Evolutionary conservation across 1,140 invertebrate species (phyloP), one percentile per base, ranked within the genome.

Genomic region (Achroia grisella): DNA sequence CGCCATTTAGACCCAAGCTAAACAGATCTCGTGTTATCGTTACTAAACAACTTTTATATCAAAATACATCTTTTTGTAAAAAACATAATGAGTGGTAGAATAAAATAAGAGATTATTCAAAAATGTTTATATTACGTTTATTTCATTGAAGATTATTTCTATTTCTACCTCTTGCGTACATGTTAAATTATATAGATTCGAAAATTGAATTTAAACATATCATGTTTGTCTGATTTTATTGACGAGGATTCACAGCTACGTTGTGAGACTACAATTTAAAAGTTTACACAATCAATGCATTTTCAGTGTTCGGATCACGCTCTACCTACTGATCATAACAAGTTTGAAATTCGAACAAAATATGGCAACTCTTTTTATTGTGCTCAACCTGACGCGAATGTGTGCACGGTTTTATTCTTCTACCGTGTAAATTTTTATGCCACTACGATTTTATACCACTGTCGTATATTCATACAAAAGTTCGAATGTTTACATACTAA

Each of bases 361-460:
- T 68, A 71, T 71, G 56, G 54, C 54, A 44, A 53, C 50, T 71
- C 47, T 54, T 65, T 71, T 71, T 71, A 71, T 67, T 62, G 52
- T 61, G 32, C 43, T 42, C 39, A 23, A 23, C 17, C 17, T 23
- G 17, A 23, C 17, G 17, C 17, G 53, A 39, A 50, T 56, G 46
- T 55, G 44, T 47, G 39, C 46, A 39, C 52, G 41, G 23, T 63
- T 64, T 67, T 61, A 62, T 56, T 45, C 51, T 48, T 48, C 51
- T 48, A 55, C 48, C 48, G 53, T 56, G 58, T 65, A 60, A 64
- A 68, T 61, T 64, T 62, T 61, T 61, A 68, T 59, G 45, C 52
- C 46, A 47, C 44, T 54, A 40, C 36, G 42, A 51, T 54, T 59
- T 66, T 62, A 56, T 66, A 56, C 40, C 36, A 42, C 42, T 49